Conservation (phyloP, 2,113 vertebrate species). For the Myotis davidii region DNA sequence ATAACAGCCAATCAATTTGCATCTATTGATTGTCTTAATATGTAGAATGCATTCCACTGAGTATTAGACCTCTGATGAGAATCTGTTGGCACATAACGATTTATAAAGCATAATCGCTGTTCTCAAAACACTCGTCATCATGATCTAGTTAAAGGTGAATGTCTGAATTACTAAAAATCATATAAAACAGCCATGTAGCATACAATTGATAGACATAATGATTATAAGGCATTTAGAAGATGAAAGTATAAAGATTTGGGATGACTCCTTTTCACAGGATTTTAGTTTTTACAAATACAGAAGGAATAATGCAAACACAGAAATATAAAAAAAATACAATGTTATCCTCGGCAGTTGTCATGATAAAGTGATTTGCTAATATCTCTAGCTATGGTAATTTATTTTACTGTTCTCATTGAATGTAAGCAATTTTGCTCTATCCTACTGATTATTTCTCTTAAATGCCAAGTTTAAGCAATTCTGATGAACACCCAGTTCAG, state of each 20-base stretch:
- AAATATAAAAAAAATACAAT: background rate
- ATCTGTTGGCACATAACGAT: background rate
- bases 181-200: background rate
- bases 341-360: background rate
- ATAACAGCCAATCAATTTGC: background rate
- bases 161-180: conserved; percentile 11
- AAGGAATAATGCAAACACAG: background rate
- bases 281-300: background rate
- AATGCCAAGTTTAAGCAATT: background rate
- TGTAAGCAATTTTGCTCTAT: background rate
- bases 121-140: conserved; percentile 24
- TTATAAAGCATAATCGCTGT: background rate
- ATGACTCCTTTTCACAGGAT: background rate
- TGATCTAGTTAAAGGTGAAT: background rate
- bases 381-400: background rate
- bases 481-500: background rate
- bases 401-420: background rate
- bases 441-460: background rate
- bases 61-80: background rate
- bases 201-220: background rate
- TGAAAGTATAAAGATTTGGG: background rate
- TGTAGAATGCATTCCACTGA: background rate
- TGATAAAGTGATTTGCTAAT: background rate
- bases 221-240: background rate
- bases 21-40: conserved; percentile 29